These are phyloP conservation scores for Amiota mariae DNA, from an alignment of 2,888 invertebrate genomes.

Conservation along the genomic window DNA sequence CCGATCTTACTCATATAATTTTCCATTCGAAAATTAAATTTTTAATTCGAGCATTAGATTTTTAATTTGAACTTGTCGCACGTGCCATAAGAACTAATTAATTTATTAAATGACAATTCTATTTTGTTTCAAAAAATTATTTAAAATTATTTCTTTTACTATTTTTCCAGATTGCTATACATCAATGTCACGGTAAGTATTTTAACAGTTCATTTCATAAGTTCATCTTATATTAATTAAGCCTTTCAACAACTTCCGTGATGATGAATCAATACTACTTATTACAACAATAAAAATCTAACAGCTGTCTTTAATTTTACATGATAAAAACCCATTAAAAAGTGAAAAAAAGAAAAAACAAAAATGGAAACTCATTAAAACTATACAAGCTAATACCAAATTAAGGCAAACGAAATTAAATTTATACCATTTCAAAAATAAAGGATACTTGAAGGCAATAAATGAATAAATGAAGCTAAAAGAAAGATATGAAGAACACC, in stretches of 20 bases:
- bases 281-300: slow-evolving; percentile 5
- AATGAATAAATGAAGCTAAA: neutral
- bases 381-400: slow-evolving; percentile 22
- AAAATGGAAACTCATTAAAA: slow-evolving; percentile 2
- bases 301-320: slow-evolving; percentile 18
- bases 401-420: neutral
- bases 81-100: no score
- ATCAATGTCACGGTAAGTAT: slow-evolving; percentile 2
- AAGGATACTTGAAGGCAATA: neutral
- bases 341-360: neutral
- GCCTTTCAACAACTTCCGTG: no score
- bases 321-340: slow-evolving; percentile 16
- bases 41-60: no score
- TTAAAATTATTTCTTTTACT: neutral
- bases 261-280: neutral
- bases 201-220: no score
- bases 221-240: no score
- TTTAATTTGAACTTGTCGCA: no score
- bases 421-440: neutral
- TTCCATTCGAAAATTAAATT: no score
- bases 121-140: neutral
- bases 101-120: no score
- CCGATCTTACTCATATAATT: no score
- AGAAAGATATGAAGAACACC: slow-evolving; percentile 13
- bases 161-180: neutral